These are phyloP conservation scores for human (Homo sapiens) DNA, from an alignment of 2,113 vertebrate species.

Conservation along the genomic window GRCh38 chr18:3098001-3098500, in stretches of 20 bases:
- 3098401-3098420: too few species aligned
- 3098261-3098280: neutral
- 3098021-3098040: neutral
- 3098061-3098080: neutral
- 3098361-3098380: too few species aligned
- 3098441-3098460: too few species aligned
- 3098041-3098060: neutral
- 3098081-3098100: neutral
- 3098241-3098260: neutral
- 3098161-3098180: neutral
- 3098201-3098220: neutral
- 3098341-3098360: too few species aligned
- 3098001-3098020: neutral
- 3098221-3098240: neutral
- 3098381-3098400: too few species aligned
- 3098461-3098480: too few species aligned
- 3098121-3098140: rapidly evolving
- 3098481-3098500: too few species aligned
- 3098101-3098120: neutral
- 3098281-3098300: too few species aligned
- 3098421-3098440: too few species aligned
- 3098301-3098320: too few species aligned
- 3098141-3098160: neutral
- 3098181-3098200: neutral
- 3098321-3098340: too few species aligned